Evolutionary conservation across 2,888 invertebrate genomes (phyloP), one percentile per base, ranked within the genome.

Genomic region (Cheilosia soror): DNA sequence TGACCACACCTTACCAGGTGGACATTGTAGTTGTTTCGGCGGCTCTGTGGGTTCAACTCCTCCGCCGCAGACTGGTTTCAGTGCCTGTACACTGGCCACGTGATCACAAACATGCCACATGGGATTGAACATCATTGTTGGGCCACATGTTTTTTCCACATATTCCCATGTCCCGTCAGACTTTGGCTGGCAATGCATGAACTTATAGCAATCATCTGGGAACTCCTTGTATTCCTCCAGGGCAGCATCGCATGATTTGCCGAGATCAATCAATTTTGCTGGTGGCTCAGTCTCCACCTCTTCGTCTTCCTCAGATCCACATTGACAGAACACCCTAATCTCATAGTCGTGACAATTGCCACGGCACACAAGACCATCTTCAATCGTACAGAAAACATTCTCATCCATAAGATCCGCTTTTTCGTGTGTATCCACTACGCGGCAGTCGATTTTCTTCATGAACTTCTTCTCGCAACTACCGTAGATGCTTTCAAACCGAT

Each of bases 301-400:
- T 1, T 84, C 86, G 5, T 37, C 33, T 20, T 81, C 85, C 13
- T 86, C 86, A 1, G 63, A 49, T 6, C 73, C 69, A 90, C 96
- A 96, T 71, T 93, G 91, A 89, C 97, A 97, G 49, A 94, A 93
- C 1, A 97, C 95, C 37, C 96, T 93, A 62, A 97, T 95, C 92
- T 98, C 97, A 90, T 97, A 97, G 93, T 98, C 97, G 1, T 95
- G 94, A 88, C 98, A 98, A 11, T 90, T 89, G 71, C 94, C 94
- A 53, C 91, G 92, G 89, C 97, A 97, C 5, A 94, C 91, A 0
- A 97, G 93, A 0, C 97, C 97, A 13, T 93, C 93, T 87, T 96
- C 95, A 76, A 96, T 90, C 87, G 95, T 95, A 90, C 98, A 98
- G 88, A 95, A 95, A 0, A 95, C 96, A 89, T 96, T 94, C 69